phyloP scores from a whole-genome alignment of 2,113 vertebrate genomes.

The Pseudopodoces humilis region DNA sequence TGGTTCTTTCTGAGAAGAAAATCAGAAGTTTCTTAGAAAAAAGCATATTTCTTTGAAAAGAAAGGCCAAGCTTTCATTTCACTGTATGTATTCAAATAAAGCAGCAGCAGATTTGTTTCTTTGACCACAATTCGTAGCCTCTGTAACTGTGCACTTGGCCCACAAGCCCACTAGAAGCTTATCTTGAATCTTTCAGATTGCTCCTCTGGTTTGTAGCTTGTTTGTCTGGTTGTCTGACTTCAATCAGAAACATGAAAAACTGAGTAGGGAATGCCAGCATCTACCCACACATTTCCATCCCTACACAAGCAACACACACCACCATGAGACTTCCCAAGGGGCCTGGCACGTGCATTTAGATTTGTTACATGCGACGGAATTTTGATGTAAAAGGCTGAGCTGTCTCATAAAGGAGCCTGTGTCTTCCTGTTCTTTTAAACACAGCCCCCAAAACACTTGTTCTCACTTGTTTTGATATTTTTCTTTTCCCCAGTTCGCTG shows the following conservation, averaged over 20 bases:
- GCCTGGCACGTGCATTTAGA: not conserved
- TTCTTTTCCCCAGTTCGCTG: not conserved
- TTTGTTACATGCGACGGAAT: not conserved
- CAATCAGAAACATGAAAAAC: not conserved
- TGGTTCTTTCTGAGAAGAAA: not conserved
- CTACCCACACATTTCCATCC: not conserved
- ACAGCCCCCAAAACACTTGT: not conserved
- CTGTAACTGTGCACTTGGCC: not conserved
- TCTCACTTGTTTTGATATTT: not conserved
- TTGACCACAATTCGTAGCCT: not conserved
- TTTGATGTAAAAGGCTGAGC: not conserved
- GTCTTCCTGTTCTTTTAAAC: not conserved
- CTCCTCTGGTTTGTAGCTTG: not conserved
- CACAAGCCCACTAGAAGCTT: not conserved
- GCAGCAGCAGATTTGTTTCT: not conserved
- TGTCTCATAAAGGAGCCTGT: not conserved
- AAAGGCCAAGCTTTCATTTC: not conserved
- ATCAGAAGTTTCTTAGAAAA: not conserved
- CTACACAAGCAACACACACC: not conserved
- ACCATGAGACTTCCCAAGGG: not conserved
- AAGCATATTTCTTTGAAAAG: not conserved
- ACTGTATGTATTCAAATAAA: not conserved
- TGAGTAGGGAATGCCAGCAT: not conserved
- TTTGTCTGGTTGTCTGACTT: not conserved
- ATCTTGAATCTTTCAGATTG: not conserved